Conservation (phyloP, 2,888 invertebrate species). For the Elmis aenea region DNA sequence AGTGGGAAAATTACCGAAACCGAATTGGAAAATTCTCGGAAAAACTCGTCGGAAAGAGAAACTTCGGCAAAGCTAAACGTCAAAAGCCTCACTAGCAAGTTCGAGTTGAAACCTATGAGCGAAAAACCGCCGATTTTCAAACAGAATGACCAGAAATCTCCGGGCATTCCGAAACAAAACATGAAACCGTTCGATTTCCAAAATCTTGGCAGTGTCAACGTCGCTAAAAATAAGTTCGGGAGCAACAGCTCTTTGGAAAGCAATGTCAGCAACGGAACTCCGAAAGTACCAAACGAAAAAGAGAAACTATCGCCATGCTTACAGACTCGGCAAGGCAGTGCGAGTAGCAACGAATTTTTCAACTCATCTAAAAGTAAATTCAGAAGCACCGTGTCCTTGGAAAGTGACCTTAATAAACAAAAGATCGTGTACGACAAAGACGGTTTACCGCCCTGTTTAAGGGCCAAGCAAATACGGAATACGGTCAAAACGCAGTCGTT, state of each 20-base stretch:
- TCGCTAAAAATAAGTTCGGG: slow-evolving; percentile 6
- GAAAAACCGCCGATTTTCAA: slow-evolving; percentile 33
- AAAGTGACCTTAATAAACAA: slow-evolving; percentile 1
- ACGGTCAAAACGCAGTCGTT: slow-evolving; percentile 62
- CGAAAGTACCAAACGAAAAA: no score
- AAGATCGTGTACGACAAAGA: slow-evolving; percentile 14
- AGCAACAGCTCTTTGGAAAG: slow-evolving; percentile 10
- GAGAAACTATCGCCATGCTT: no score
- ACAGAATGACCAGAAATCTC: slow-evolving; percentile 5
- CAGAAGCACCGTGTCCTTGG: neutral
- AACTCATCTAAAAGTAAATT: no score
- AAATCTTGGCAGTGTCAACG: slow-evolving; percentile 2
- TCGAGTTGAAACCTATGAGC: slow-evolving; percentile 42
- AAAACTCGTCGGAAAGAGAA: slow-evolving; percentile 9
- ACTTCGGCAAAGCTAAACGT: slow-evolving; percentile 11
- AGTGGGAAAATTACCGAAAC: neutral
- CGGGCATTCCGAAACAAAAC: slow-evolving; percentile 3
- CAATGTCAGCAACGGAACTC: no score
- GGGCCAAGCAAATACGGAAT: slow-evolving; percentile 59
- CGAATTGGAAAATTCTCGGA: neutral
- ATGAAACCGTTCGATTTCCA: no score
- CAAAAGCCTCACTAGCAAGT: slow-evolving; percentile 31
- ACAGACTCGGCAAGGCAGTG: no score
- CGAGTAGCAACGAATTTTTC: no score
- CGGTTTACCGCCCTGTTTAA: slow-evolving; percentile 54